Percentiles rank a stretch among this genome's conserved stretches.
Conservation (phyloP, 2,888 invertebrate species). For the Synergus umbraculus region DNA sequence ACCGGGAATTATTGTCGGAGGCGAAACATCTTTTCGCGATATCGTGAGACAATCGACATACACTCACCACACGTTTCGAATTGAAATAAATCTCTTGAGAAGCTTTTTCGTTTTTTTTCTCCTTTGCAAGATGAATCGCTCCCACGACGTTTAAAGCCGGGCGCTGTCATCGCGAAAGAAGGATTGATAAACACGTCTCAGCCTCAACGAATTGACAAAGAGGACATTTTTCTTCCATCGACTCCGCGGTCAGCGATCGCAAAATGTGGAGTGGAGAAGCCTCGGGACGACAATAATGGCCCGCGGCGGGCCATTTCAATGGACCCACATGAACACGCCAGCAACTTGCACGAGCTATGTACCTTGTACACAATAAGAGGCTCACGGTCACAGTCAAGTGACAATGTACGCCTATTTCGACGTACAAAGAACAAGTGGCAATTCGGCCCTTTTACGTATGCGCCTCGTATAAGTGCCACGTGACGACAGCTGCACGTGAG, state of each 20-base stretch:
- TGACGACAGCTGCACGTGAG: constrained; percentile 57
- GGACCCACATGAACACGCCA: constrained; percentile 66
- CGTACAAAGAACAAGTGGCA: constrained; percentile 60
- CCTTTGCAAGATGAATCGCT: constrained; percentile 10
- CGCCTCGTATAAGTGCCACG: constrained; percentile 28
- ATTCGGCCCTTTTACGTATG: constrained; percentile 50
- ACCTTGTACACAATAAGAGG: constrained; percentile 62
- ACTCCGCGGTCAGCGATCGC: constrained; percentile 42
- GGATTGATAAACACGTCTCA: constrained; percentile 34
- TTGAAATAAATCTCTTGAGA: constrained; percentile 34
- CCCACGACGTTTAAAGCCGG: constrained; percentile 12
- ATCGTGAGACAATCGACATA: constrained; percentile 42
- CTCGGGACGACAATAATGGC: constrained; percentile 49
- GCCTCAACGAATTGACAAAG: constrained; percentile 41
- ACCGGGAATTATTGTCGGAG: constrained; percentile 15
- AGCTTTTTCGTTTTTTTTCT: neutral
- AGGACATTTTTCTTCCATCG: constrained; percentile 37
- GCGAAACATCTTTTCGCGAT: constrained; percentile 1
- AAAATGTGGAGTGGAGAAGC: constrained; percentile 41
- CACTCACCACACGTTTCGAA: constrained; percentile 29
- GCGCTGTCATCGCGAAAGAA: constrained; percentile 32
- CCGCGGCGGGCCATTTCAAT: constrained; percentile 58
- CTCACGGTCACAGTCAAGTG: constrained; percentile 57
- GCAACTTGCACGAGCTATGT: constrained; percentile 47
- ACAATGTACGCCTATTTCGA: constrained; percentile 60